These are phyloP conservation scores for Aldrovandia affinis DNA, from an alignment of 2,797 vertebrate species.

Conservation along the genomic window DNA sequence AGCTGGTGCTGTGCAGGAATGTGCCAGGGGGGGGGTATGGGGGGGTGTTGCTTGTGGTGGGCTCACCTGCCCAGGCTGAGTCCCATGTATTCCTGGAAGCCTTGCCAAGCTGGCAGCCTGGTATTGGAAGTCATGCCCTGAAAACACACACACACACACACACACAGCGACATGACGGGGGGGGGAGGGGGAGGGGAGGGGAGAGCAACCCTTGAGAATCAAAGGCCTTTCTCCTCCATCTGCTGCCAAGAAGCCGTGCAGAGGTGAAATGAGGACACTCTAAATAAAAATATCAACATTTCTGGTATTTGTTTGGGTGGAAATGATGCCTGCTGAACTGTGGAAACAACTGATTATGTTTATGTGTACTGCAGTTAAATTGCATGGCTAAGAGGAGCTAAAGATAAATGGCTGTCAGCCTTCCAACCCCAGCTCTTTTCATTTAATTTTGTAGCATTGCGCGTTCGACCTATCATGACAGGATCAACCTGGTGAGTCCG, in stretches of 20 bases:
- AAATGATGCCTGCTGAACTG: constrained; percentile 10
- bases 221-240: constrained; percentile 23
- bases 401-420: neutral
- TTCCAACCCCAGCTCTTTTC: neutral
- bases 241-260: constrained; percentile 18
- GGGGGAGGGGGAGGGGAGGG: constrained; percentile 12
- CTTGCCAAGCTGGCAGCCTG: constrained; percentile 35
- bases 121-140: constrained; percentile 44
- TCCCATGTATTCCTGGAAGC: neutral
- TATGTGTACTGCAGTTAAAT: constrained; percentile 48
- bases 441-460: neutral
- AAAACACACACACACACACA: constrained; percentile 36
- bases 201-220: constrained; percentile 25
- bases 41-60: neutral
- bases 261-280: constrained; percentile 42
- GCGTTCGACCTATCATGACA: neutral
- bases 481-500: neutral
- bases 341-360: constrained; percentile 62
- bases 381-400: neutral
- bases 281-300: constrained; percentile 26
- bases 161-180: neutral
- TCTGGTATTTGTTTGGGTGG: constrained; percentile 8
- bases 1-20: neutral
- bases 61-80: constrained; percentile 29
- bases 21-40: neutral